phyloP scores from a whole-genome alignment of 2,113 vertebrate genomes.

The Miniopterus natalensis region DNA sequence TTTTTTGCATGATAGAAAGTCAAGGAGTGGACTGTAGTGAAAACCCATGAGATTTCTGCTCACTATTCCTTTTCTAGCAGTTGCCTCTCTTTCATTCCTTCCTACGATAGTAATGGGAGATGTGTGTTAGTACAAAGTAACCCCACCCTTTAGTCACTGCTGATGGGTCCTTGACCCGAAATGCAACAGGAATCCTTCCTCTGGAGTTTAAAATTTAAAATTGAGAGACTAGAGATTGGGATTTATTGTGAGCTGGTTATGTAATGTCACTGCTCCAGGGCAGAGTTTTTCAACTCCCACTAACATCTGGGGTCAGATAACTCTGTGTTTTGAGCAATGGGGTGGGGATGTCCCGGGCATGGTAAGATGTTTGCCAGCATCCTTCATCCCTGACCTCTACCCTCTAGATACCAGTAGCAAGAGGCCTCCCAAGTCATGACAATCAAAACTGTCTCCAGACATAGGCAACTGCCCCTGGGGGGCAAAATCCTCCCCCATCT shows the following conservation, averaged over 20 bases:
- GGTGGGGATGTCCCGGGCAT: not conserved
- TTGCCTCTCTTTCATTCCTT: not conserved
- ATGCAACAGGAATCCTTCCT: not conserved
- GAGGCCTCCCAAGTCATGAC: not conserved
- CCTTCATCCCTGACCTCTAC: not conserved
- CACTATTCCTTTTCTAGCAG: not conserved
- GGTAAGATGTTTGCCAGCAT: not conserved
- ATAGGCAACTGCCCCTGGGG: not conserved
- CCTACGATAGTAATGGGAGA: not conserved
- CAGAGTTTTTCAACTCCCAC: not conserved
- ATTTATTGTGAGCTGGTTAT: not conserved
- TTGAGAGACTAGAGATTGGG: not conserved
- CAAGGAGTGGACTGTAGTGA: not conserved
- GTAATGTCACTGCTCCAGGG: not conserved
- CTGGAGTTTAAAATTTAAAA: not conserved
- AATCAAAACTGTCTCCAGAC: not conserved
- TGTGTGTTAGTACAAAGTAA: accelerated
- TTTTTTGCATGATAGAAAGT: not conserved
- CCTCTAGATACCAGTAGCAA: not conserved
- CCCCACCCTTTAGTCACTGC: too few species aligned
- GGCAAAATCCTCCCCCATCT: not conserved
- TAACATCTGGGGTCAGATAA: not conserved
- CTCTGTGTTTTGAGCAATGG: not conserved
- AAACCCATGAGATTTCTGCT: not conserved
- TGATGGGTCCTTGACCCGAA: not conserved